These are phyloP conservation scores for Syritta pipiens DNA, from an alignment of 2,888 invertebrate species.

Conservation along the genomic window DNA sequence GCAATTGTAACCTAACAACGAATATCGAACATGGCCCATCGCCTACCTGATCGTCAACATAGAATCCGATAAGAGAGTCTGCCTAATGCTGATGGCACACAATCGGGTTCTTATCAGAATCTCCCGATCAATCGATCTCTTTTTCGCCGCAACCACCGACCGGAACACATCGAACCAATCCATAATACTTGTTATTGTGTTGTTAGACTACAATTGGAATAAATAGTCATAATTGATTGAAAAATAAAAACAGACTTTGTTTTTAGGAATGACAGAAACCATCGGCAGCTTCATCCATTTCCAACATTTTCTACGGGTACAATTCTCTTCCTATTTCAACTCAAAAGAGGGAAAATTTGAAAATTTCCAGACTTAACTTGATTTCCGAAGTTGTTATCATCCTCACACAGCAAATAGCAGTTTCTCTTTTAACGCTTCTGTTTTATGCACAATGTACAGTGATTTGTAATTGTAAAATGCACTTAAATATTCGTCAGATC, in stretches of 20 bases:
- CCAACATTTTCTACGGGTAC: constrained; percentile 18
- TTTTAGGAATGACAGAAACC: constrained; percentile 18
- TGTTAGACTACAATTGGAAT: neutral
- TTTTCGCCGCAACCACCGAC: too few relatives aligned
- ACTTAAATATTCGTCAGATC: neutral
- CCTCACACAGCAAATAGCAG: constrained; percentile 23
- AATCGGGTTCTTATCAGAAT: too few relatives aligned
- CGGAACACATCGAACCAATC: too few relatives aligned
- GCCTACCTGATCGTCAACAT: too few relatives aligned
- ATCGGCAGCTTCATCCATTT: constrained; percentile 14
- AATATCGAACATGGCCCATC: too few relatives aligned
- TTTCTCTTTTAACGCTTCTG: constrained; percentile 26
- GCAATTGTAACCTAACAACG: too few relatives aligned
- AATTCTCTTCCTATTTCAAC: neutral
- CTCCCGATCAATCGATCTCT: too few relatives aligned
- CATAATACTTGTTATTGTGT: neutral
- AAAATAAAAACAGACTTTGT: too few relatives aligned
- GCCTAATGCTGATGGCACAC: too few relatives aligned
- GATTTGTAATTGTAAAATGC: neutral
- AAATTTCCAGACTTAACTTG: constrained; percentile 64
- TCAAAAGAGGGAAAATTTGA: constrained; percentile 41
- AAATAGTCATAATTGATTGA: constrained; percentile 36
- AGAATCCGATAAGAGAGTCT: too few relatives aligned
- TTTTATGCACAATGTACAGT: neutral
- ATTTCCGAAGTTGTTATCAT: constrained; percentile 58